Conservation (phyloP, 2,888 invertebrate genomes). For the Epinotia brunnichana region DNA sequence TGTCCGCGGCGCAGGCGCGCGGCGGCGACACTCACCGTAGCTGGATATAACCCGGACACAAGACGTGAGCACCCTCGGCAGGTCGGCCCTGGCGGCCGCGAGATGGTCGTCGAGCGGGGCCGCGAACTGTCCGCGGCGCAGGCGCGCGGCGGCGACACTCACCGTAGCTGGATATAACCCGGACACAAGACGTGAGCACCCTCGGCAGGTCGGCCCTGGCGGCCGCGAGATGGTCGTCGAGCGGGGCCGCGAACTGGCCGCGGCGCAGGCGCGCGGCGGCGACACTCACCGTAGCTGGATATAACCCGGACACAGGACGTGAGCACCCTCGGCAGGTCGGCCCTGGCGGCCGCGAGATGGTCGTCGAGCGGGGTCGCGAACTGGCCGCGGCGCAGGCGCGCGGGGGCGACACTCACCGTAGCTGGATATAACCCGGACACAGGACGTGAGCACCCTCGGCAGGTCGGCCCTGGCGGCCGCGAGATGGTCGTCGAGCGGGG, state of each 20-base stretch:
- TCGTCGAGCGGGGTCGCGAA: conserved; percentile 96
- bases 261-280: too few relatives aligned
- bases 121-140: too few relatives aligned
- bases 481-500: too few relatives aligned
- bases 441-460: conserved; percentile 94
- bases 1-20: too few relatives aligned
- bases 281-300: conserved; percentile 59
- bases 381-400: conserved; percentile 89
- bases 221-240: conserved; percentile 94
- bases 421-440: conserved; percentile 94
- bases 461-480: conserved; percentile 94
- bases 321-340: conserved; percentile 94
- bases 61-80: too few relatives aligned
- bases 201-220: conserved; percentile 89
- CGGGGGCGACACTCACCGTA: conserved; percentile 74
- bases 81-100: too few relatives aligned
- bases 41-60: too few relatives aligned
- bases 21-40: too few relatives aligned
- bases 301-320: conserved; percentile 96
- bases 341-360: conserved; percentile 92
- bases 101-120: too few relatives aligned
- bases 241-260: conserved; percentile 93
- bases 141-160: neutral
- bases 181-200: conserved; percentile 4
- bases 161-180: conserved; percentile 2